A percentile compares a stretch with the other conserved stretches of the same genome.
These are phyloP conservation scores for Apotomis turbidana DNA, from an alignment of 2,888 invertebrate species.

Conservation along the genomic window DNA sequence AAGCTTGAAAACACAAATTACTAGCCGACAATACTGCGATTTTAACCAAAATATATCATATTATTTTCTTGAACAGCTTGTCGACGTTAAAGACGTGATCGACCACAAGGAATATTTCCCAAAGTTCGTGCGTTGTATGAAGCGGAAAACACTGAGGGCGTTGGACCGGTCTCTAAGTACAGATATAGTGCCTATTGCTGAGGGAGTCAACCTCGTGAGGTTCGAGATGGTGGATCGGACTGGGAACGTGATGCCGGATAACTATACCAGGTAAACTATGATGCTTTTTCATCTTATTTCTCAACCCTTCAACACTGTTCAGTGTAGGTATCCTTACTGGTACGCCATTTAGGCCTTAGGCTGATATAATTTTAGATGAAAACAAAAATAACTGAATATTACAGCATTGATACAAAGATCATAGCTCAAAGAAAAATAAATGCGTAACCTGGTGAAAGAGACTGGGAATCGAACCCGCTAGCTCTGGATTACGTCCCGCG, in stretches of 20 bases:
- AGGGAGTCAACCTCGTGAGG: slow-evolving; percentile 86
- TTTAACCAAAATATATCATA: slow-evolving; percentile 18
- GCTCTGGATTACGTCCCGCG: no score
- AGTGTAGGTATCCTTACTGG: no score
- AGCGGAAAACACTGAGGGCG: slow-evolving; percentile 80
- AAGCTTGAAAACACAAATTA: slow-evolving; percentile 1
- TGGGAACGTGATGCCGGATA: slow-evolving; percentile 71
- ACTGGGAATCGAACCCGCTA: no score
- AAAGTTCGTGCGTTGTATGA: slow-evolving; percentile 79
- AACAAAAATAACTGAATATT: no score
- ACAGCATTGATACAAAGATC: no score
- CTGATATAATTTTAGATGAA: no score
- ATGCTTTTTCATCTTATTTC: neutral
- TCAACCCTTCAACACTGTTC: no score
- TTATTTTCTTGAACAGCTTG: slow-evolving; percentile 56
- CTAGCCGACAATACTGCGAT: neutral
- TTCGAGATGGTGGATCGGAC: slow-evolving; percentile 75
- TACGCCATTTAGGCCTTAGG: no score
- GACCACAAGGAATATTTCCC: slow-evolving; percentile 78
- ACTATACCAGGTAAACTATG: slow-evolving; percentile 65
- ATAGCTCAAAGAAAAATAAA: no score
- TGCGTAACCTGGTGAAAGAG: no score
- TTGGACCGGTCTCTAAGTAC: slow-evolving; percentile 84
- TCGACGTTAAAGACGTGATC: slow-evolving; percentile 74
- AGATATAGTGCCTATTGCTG: slow-evolving; percentile 85